Base-by-base conservation (phyloP, 2,113 vertebrate species). In the Motacilla tschutschensis region DNA sequence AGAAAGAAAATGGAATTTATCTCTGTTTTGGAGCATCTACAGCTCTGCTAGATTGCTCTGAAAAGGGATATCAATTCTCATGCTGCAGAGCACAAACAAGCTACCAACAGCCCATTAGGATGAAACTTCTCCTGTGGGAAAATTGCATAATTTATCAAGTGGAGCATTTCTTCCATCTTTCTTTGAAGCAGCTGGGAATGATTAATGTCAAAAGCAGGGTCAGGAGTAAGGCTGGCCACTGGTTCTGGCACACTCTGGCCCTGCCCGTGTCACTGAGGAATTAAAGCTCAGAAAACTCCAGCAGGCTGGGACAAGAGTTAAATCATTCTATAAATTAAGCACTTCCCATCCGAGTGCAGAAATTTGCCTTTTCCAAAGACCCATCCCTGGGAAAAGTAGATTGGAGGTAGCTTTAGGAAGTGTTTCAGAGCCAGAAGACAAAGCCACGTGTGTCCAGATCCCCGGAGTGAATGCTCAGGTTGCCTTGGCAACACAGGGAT, bases 81-180 rank as follows among this genome's bases (percentile, higher is more conserved):
- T 66, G 40, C 48, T 85, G 72, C 64, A 87, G 50, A 74, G 74
- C 88, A 93, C 83, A 94, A 94, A 91, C 88, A 88, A 93, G 86
- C 90, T 87, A 92, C 84, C 92, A 93, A 91, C 86, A 85, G 53
- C 84, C 90, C 81, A 60, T 94, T 90, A 92, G 79, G 90, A 77
- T 33, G 36, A 57, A 77, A 82, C 35, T 54, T 92, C 79, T 79
- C 90, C 88, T 36, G 53, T 77, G 94, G 83, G 92, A 86, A 85
- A 93, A 90, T 91, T 82, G 84, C 81, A 84, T 82, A 76, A 95
- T 93, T 93, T 78, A 79, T 91, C 92, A 90, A 90, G 72, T 7
- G 3, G 18, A 72, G 53, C 2, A 0, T 71, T 87, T 82, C 86
- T 93, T 70, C 70, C 88, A 84, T 92, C 75, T 64, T 74, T 35